Evolutionary conservation across 2,113 vertebrate genomes (phyloP).

Genomic region (Stigmatopora argus): DNA sequence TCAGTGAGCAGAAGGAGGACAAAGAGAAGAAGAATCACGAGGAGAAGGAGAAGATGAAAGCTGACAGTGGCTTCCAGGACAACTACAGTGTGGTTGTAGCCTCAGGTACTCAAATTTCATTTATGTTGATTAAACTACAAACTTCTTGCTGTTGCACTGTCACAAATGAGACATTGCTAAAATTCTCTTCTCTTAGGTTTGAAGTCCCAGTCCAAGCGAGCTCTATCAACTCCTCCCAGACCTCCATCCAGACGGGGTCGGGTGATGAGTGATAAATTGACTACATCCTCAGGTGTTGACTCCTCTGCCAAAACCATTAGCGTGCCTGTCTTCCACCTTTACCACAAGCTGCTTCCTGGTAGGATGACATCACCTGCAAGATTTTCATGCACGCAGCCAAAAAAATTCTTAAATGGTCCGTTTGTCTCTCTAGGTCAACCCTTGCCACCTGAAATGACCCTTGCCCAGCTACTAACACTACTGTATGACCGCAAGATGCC

Average conservation of each 20-base stretch:
- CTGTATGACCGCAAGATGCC: conserved; percentile 94
- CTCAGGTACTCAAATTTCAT: conserved; percentile 75
- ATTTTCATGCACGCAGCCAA: neutral
- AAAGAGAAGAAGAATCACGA: conserved; percentile 99
- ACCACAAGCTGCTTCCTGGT: conserved; percentile 89
- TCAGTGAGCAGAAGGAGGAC: conserved; percentile 97
- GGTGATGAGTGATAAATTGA: conserved; percentile 86
- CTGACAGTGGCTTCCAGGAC: conserved; percentile 96
- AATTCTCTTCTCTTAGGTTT: conserved; percentile 70
- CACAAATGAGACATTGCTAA: neutral
- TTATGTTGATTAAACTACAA: neutral
- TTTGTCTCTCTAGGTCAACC: conserved; percentile 82
- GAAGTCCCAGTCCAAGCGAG: conserved; percentile 96
- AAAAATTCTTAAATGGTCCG: neutral
- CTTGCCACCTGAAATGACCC: conserved; percentile 91
- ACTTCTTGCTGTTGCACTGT: neutral
- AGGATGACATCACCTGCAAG: neutral
- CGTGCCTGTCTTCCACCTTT: conserved; percentile 94
- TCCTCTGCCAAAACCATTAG: conserved; percentile 91
- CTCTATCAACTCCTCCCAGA: conserved; percentile 89
- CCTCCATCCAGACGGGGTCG: conserved; percentile 93
- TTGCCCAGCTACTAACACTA: conserved; percentile 92
- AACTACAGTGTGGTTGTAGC: conserved; percentile 98
- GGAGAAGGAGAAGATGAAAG: conserved; percentile 98
- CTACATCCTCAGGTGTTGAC: conserved; percentile 80